Conservation (phyloP, 2,888 invertebrate genomes). For the Pantelozetes paolii region DNA sequence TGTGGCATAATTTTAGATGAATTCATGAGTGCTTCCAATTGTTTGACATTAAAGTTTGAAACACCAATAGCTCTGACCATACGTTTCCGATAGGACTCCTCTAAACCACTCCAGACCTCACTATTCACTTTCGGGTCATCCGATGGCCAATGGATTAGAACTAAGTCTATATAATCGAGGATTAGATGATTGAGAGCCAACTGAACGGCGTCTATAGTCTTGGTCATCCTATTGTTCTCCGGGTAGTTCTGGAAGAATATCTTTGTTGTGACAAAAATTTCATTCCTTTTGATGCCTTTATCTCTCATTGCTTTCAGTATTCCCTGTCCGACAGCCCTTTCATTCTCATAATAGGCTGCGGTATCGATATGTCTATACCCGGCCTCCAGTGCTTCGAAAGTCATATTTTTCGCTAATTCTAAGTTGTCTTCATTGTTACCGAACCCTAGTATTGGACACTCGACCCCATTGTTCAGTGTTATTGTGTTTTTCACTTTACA, state of each 20-base stretch:
- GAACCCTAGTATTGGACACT: constrained; percentile 22
- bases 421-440: constrained; percentile 11
- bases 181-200: constrained; percentile 48
- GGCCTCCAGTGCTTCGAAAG: constrained; percentile 61
- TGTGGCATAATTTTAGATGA: neutral
- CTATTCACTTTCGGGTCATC: constrained; percentile 1
- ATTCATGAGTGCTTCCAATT: constrained; percentile 57
- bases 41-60: constrained; percentile 73
- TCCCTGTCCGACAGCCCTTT: constrained; percentile 32
- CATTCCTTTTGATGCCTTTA: constrained; percentile 3
- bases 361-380: constrained; percentile 79
- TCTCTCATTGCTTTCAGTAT: neutral
- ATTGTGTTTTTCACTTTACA: neutral
- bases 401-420: neutral
- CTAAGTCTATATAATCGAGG: constrained; percentile 51
- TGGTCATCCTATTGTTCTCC: neutral
- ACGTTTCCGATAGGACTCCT: constrained; percentile 54
- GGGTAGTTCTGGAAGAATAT: constrained; percentile 16
- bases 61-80: constrained; percentile 72
- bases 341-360: constrained; percentile 60
- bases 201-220: neutral
- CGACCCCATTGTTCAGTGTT: constrained; percentile 9
- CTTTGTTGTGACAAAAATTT: constrained; percentile 36
- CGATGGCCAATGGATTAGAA: constrained; percentile 51
- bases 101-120: constrained; percentile 35